phyloP scores from a whole-genome alignment of 2,888 invertebrate species.

The Xylota segnis region DNA sequence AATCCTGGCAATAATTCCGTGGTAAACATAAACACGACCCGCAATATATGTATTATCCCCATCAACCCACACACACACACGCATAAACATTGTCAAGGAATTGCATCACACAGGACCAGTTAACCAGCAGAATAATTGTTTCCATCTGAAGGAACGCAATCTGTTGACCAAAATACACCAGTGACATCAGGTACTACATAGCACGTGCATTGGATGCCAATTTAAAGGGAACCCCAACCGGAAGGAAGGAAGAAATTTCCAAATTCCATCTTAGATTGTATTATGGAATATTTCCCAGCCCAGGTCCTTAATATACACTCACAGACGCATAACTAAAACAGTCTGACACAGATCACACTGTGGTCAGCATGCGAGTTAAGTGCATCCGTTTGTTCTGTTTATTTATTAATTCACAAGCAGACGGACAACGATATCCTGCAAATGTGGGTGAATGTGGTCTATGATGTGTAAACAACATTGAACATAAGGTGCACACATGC shows the following conservation, averaged over 20 bases:
- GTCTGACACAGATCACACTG: constrained; percentile 43
- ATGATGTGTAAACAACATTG: constrained; percentile 4
- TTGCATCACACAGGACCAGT: constrained; percentile 11
- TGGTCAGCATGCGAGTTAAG: constrained; percentile 32
- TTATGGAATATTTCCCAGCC: constrained; percentile 7
- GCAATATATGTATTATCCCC: constrained; percentile 1
- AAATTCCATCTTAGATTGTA: constrained; percentile 26
- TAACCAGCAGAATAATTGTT: constrained; percentile 58
- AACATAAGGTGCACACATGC: neutral
- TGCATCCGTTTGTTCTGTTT: constrained; percentile 58
- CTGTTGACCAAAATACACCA: constrained; percentile 37
- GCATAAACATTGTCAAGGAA: neutral
- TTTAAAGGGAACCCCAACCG: neutral
- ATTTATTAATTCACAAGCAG: constrained; percentile 53
- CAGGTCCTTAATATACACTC: constrained; percentile 27
- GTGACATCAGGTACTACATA: constrained; percentile 37
- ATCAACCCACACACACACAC: neutral
- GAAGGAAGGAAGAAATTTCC: constrained; percentile 45
- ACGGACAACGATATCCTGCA: neutral
- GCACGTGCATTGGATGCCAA: constrained; percentile 34
- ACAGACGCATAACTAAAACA: constrained; percentile 51
- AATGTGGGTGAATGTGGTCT: neutral
- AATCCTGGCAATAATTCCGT: constrained; percentile 32
- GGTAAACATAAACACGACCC: neutral
- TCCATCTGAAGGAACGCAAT: constrained; percentile 52